Base-by-base conservation (phyloP, 2,797 vertebrate species). In the Siniperca scherzeri region DNA sequence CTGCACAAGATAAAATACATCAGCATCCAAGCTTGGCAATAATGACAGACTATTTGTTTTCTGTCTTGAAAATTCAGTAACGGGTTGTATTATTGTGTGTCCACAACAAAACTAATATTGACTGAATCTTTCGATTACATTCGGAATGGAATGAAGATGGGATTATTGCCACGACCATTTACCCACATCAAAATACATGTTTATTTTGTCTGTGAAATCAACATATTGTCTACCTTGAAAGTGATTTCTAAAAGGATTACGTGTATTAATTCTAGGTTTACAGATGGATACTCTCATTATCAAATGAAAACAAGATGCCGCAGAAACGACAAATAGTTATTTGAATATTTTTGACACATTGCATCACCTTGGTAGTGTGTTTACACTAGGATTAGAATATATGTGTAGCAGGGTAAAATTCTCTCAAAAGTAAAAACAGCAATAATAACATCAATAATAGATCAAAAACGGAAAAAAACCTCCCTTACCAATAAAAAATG, bases 21-120 rank as follows among this genome's bases (percentile, higher is more conserved):
- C 61, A 59, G 48, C 36, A 30, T 50, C 62, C 57, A 74, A 46
- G 66, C 79, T 72, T 42, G 30, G 40, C 48, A 81, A 69, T 44
- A 74, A 76, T 77, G 75, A 78, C 59, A 64, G 19, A 69, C 30
- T 57, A 78, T 81, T 89, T 82, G 62, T 79, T 62, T 74, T 80
- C 48, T 66, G 21, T 42, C 46, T 64, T 55, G 7, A 70, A 74
- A 80, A 77, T 67, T 70, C 40, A 55, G 48, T 0, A 55, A 69
- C 44, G n/a, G 44, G 27, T 70, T 60, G 42, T 38, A 25, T 66
- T 72, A 46, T 73, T 70, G n/a, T 46, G 22, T 42, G 1, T 40
- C 21, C 40, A 46, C 5, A 67, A 64, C 30, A 36, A 80, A 27
- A 27, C 27, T 27, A 27, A 27, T 27, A 27, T 27, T 27, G 27